phyloP scores from a whole-genome alignment of 2,113 vertebrate species.

The Cyanoliseus patagonus region DNA sequence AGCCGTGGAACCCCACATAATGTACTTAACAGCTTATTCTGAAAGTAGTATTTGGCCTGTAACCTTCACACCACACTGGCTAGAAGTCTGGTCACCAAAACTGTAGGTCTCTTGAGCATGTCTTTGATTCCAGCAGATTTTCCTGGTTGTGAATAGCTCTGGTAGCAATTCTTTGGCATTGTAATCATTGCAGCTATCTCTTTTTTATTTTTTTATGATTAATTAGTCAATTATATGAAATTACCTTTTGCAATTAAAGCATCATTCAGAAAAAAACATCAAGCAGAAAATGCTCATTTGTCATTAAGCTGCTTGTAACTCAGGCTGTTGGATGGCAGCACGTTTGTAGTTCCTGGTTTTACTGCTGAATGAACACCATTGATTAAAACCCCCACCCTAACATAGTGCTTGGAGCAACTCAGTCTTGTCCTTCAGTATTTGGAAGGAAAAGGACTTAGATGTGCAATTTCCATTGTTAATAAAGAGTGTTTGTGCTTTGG shows the following conservation, averaged over 20 bases:
- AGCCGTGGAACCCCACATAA: background rate
- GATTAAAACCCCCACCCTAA: background rate
- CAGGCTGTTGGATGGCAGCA: background rate
- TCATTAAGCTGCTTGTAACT: constrained; percentile 29
- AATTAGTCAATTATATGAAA: constrained; percentile 59
- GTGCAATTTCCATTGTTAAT: constrained; percentile 19
- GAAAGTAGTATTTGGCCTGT: background rate
- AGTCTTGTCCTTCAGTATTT: constrained; percentile 26
- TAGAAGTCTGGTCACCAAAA: background rate
- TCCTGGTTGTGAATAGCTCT: background rate
- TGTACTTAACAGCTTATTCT: background rate
- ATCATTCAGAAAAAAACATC: constrained; percentile 49
- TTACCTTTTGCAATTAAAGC: constrained; percentile 57
- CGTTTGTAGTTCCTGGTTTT: background rate
- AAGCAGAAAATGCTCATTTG: constrained; percentile 29
- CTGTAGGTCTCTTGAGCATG: background rate
- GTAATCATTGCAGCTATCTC: background rate
- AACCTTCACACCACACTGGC: background rate
- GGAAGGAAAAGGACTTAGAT: background rate
- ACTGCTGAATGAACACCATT: background rate
- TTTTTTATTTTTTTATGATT: constrained; percentile 41
- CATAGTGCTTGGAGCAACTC: background rate
- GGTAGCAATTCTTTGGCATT: background rate
- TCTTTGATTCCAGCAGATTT: background rate
- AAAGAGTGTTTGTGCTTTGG: constrained; percentile 12